phyloP scores from a whole-genome alignment of 2,888 invertebrate species.

The Napeogenes inachia region DNA sequence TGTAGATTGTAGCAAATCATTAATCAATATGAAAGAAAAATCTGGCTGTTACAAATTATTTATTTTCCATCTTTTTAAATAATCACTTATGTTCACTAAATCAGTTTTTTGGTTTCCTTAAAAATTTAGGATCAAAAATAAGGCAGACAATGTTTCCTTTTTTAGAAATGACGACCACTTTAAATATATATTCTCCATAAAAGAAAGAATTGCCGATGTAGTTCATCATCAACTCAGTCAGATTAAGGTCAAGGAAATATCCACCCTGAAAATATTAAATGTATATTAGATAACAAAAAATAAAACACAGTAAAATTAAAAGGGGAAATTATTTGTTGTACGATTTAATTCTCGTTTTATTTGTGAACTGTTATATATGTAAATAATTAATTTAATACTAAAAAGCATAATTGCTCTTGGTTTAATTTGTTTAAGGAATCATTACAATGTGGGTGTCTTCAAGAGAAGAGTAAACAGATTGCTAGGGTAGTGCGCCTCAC shows the following conservation, averaged over 20 bases:
- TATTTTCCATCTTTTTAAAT: neutral
- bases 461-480: too few relatives aligned
- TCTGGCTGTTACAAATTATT: neutral
- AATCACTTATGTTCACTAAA: neutral
- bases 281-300: neutral
- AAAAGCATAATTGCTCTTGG: too few relatives aligned
- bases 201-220: constrained; percentile 39
- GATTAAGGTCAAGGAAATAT: constrained; percentile 30
- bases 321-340: neutral
- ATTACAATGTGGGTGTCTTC: too few relatives aligned
- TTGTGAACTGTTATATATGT: too few relatives aligned
- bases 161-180: constrained; percentile 32
- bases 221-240: constrained; percentile 31
- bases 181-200: constrained; percentile 38
- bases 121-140: constrained; percentile 31
- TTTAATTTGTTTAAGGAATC: too few relatives aligned
- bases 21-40: neutral
- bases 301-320: neutral
- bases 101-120: constrained; percentile 28
- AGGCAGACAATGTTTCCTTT: constrained; percentile 38
- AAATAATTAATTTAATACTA: too few relatives aligned
- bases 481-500: too few relatives aligned
- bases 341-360: too few relatives aligned
- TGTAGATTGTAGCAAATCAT: too few relatives aligned
- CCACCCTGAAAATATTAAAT: constrained; percentile 32